A percentile compares a stretch with the other conserved stretches of the same genome.
phyloP scores from a whole-genome alignment of 2,113 vertebrate genomes.

The Garra rufa region DNA sequence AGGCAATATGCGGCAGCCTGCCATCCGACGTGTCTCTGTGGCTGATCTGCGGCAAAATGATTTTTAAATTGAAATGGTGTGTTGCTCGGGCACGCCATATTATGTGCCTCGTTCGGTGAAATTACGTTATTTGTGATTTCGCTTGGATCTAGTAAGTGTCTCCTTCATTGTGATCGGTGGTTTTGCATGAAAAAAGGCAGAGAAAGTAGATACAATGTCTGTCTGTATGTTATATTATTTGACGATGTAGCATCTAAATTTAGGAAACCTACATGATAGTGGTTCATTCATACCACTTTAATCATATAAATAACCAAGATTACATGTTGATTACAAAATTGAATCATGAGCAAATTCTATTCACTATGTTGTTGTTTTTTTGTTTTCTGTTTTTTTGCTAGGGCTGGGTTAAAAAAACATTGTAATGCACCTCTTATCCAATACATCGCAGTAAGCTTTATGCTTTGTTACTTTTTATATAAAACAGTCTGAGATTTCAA shows the following conservation, averaged over 20 bases:
- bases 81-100: neutral
- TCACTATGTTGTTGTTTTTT: too few relatives aligned
- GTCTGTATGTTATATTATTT: neutral
- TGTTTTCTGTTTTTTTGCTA: too few relatives aligned
- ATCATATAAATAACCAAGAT: too few relatives aligned
- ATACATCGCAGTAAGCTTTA: too few relatives aligned
- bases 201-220: neutral
- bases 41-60: constrained; percentile 6
- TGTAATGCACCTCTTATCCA: too few relatives aligned
- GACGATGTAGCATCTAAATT: neutral
- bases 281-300: neutral
- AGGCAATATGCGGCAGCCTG: constrained; percentile 2
- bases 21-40: neutral
- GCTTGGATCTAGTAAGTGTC: neutral
- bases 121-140: neutral
- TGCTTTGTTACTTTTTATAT: too few relatives aligned
- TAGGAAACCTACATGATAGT: neutral
- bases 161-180: neutral
- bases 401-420: too few relatives aligned
- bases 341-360: too few relatives aligned
- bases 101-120: neutral
- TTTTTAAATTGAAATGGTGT: constrained; percentile 30
- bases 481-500: too few relatives aligned
- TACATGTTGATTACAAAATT: too few relatives aligned
- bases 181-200: neutral